Evolutionary conservation across 2,888 invertebrate genomes (phyloP).

Genomic region (Notocelia uddmanniana): DNA sequence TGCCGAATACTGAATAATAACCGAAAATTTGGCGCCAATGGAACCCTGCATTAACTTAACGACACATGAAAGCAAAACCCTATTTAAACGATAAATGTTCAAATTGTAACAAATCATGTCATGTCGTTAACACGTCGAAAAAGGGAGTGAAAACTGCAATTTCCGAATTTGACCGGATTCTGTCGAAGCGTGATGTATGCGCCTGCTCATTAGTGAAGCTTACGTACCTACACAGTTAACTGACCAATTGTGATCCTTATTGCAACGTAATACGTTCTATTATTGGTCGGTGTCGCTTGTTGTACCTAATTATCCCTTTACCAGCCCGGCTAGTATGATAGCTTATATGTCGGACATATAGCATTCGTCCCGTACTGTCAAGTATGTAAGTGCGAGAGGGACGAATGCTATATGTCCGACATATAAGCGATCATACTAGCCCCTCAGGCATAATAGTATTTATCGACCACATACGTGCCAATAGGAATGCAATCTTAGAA

Average conservation of each 20-base stretch:
- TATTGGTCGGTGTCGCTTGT: background rate
- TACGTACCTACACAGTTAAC: background rate
- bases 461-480: too few species aligned
- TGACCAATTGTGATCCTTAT: background rate
- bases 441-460: too few species aligned
- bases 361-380: too few species aligned
- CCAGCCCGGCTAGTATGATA: too few species aligned
- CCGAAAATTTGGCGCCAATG: too few species aligned
- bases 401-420: too few species aligned
- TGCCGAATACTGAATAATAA: too few species aligned
- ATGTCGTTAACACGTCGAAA: conserved; percentile 32
- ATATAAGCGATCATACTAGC: too few species aligned
- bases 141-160: conserved; percentile 36
- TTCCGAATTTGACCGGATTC: conserved; percentile 13
- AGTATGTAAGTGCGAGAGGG: too few species aligned
- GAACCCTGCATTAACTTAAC: conserved; percentile 1
- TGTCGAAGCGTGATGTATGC: conserved; percentile 18
- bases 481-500: too few species aligned
- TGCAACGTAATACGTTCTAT: background rate
- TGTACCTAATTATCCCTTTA: conserved; percentile 15
- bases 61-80: background rate
- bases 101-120: conserved; percentile 35
- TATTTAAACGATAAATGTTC: background rate
- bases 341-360: too few species aligned
- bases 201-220: background rate